phyloP scores from a whole-genome alignment of 2,113 vertebrate species.

The Numida meleagris region DNA sequence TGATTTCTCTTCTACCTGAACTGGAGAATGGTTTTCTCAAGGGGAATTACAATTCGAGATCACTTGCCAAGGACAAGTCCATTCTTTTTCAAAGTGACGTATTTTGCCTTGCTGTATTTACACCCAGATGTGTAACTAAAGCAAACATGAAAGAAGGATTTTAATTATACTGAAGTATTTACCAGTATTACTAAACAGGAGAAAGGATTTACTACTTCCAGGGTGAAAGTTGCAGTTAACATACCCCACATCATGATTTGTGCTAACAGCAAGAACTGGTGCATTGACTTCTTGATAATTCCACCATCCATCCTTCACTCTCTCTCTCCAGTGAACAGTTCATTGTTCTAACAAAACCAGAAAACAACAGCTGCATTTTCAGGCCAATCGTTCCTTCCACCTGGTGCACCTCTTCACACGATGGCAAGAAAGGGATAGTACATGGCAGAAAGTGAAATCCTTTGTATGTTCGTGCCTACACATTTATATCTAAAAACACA shows the following conservation, averaged over 20 bases:
- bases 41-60: slow-evolving; percentile 37
- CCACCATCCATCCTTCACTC: neutral
- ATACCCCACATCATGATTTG: neutral
- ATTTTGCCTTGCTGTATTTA: neutral
- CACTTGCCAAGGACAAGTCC: slow-evolving; percentile 12
- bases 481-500: neutral
- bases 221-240: neutral
- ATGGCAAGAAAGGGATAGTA: neutral
- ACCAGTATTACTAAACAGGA: neutral
- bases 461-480: rapidly evolving
- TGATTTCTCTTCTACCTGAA: slow-evolving; percentile 47
- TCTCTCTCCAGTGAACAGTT: neutral
- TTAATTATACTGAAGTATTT: neutral
- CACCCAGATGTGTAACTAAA: neutral
- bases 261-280: neutral
- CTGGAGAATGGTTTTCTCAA: slow-evolving; percentile 38
- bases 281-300: neutral
- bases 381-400: neutral
- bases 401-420: neutral
- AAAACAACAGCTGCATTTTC: neutral
- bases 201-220: neutral
- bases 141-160: neutral
- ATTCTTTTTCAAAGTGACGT: neutral
- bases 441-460: neutral
- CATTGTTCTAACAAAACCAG: neutral